Percentiles rank a stretch among this genome's conserved stretches.
phyloP scores from a whole-genome alignment of 2,888 invertebrate species.

The Erpobdella octoculata region DNA sequence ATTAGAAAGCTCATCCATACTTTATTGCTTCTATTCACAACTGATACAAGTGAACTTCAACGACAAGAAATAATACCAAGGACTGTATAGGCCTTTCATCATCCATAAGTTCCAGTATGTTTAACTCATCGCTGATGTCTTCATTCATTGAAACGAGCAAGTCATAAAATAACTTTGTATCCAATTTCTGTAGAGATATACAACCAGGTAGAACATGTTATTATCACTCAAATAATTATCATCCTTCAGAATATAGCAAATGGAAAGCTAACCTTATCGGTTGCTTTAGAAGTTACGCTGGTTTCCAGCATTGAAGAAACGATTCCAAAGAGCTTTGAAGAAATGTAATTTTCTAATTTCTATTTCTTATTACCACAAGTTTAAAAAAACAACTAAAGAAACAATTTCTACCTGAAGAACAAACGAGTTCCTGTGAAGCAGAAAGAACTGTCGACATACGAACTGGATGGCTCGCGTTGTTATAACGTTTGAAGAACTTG shows the following conservation, averaged over 20 bases:
- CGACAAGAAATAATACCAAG: slow-evolving; percentile 43
- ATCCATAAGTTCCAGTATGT: slow-evolving; percentile 57
- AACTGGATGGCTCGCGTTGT: slow-evolving; percentile 93
- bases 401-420: slow-evolving; percentile 76
- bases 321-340: slow-evolving; percentile 81
- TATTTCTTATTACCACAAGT: background rate
- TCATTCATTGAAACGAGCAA: slow-evolving; percentile 82
- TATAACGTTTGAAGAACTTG: slow-evolving; percentile 90
- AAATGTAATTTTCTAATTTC: background rate
- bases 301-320: slow-evolving; percentile 85
- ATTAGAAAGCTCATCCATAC: background rate
- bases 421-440: slow-evolving; percentile 94
- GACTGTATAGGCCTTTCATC: slow-evolving; percentile 62
- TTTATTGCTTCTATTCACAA: background rate
- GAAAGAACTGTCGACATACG: slow-evolving; percentile 94
- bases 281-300: slow-evolving; percentile 42
- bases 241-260: background rate
- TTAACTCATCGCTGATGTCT: slow-evolving; percentile 56
- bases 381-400: background rate
- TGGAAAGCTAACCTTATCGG: slow-evolving; percentile 42
- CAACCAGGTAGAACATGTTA: background rate
- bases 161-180: slow-evolving; percentile 64
- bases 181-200: slow-evolving; percentile 31
- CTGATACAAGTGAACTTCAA: no score
- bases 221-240: background rate